Base-by-base conservation (phyloP, 2,797 vertebrate species). In the Mormyrus proboscirostris region DNA sequence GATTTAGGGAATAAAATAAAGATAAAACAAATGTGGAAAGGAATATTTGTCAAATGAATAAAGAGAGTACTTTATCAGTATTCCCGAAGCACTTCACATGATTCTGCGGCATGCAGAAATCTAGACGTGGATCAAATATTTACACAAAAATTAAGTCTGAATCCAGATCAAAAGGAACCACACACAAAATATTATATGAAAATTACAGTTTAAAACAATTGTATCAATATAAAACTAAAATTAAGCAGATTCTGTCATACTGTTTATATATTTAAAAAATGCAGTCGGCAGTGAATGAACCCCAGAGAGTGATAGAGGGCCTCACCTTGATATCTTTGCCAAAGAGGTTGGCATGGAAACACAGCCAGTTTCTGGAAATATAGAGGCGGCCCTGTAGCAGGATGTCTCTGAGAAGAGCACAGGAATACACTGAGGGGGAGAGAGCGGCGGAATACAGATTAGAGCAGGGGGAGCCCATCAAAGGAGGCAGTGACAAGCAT, bases 291-390 rank as follows among this genome's bases (percentile, higher is more conserved):
- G 10, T 3, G 22, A 57, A 55, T 38, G 3, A 57, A 87, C 10
- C 14, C 22, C 53, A 16, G 53, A 38, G 29, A 16, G 19, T 33
- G 12, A 38, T 9, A 38, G 25, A 19, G 10, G 53, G 2, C 1
- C 0, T 84, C 94, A 98, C 98, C 98, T 99, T 98, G 91, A 99
- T 97, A 93, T 99, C 98, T 92, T 97, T 99, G 93, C 98, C 98
- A 0, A 99, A 99, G 91, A 99, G 97, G 95, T 97, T 98, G 92
- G 98, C 98, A 0, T 99, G 97, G 95, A 99, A 99, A 94, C 98
- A 99, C 92, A 99, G 95, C 98, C 98, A 99, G 95, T 98, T 97
- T 92, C 97, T 96, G 88, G 98, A 99, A 92, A 99, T 99, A 94
- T 98, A 99, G 91, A 99, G 97, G 1, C 98, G 96, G 22, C 98